Evolutionary conservation across 2,797 vertebrate genomes (phyloP).

Genomic region (Nothura maculosa): DNA sequence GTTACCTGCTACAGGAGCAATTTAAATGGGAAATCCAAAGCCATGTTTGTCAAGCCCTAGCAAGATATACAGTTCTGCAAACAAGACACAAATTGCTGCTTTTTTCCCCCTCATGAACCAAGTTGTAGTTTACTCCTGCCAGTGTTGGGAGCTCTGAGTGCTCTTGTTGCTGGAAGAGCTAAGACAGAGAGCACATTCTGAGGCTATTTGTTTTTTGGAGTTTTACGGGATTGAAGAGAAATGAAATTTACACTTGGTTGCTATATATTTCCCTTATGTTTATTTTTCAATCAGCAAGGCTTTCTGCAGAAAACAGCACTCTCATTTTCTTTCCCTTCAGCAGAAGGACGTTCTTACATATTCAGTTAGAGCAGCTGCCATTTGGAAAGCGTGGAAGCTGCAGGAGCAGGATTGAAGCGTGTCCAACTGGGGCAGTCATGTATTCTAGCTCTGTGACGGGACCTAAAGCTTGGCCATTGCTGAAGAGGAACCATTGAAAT

Average conservation of each 20-base stretch:
- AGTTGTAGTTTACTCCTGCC: constrained; percentile 13
- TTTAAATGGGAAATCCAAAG: background rate
- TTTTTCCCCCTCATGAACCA: background rate
- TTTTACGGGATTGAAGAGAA: constrained; percentile 32
- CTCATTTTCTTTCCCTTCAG: constrained; percentile 38
- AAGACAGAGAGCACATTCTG: constrained; percentile 55
- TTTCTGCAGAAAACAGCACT: constrained; percentile 67
- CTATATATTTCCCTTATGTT: constrained; percentile 36
- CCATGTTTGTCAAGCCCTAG: background rate
- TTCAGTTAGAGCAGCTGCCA: constrained; percentile 33
- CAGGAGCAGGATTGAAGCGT: background rate
- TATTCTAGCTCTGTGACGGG: background rate
- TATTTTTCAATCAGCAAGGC: constrained; percentile 66
- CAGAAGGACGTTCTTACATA: constrained; percentile 9
- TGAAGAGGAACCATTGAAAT: background rate
- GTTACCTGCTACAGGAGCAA: background rate
- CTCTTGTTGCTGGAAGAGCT: constrained; percentile 46
- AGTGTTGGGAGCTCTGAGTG: background rate
- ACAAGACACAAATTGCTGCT: background rate
- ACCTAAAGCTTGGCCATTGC: background rate
- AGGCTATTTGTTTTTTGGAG: constrained; percentile 19
- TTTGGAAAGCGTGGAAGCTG: background rate
- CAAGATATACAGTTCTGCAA: constrained; percentile 13
- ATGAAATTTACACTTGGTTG: constrained; percentile 32
- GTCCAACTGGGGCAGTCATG: background rate